Evolutionary conservation across 2,888 invertebrate genomes (phyloP).

Genomic region (Hyppa rectilinea): DNA sequence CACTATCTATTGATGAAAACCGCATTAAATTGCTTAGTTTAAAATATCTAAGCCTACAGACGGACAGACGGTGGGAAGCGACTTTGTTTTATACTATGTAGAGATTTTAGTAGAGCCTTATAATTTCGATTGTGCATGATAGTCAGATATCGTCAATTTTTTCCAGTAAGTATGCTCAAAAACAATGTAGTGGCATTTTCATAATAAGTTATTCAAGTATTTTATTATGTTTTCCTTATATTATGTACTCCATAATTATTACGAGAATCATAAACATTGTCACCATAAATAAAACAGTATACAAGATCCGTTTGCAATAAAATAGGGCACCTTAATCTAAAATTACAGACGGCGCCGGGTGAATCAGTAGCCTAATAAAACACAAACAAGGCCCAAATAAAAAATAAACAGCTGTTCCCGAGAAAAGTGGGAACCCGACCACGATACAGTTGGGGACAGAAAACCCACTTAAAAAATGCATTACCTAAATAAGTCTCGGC

Average conservation of each 20-base stretch:
- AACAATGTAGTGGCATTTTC: no score
- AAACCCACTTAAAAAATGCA: no score
- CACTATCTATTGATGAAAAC: no score
- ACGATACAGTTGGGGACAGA: conserved; percentile 18
- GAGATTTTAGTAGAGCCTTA: no score
- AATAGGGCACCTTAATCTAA: conserved; percentile 55
- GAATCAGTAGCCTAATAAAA: conserved; percentile 65
- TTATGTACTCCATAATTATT: conserved; percentile 4
- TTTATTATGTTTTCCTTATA: background rate
- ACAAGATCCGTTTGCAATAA: conserved; percentile 41
- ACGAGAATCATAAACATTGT: conserved; percentile 22
- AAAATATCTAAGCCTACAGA: no score
- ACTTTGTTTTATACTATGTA: no score
- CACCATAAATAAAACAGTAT: conserved; percentile 45
- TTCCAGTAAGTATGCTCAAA: no score
- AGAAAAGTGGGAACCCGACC: conserved; percentile 30
- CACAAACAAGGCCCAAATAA: conserved; percentile 58
- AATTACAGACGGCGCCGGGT: conserved; percentile 54
- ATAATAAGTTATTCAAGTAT: background rate
- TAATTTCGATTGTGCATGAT: no score
- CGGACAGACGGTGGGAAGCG: no score
- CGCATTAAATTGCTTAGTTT: no score
- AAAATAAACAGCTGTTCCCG: conserved; percentile 54
- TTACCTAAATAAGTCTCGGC: no score
- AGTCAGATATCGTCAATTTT: no score